These are phyloP conservation scores for Sylvia borin DNA, from an alignment of 2,797 vertebrate species.

Conservation along the genomic window DNA sequence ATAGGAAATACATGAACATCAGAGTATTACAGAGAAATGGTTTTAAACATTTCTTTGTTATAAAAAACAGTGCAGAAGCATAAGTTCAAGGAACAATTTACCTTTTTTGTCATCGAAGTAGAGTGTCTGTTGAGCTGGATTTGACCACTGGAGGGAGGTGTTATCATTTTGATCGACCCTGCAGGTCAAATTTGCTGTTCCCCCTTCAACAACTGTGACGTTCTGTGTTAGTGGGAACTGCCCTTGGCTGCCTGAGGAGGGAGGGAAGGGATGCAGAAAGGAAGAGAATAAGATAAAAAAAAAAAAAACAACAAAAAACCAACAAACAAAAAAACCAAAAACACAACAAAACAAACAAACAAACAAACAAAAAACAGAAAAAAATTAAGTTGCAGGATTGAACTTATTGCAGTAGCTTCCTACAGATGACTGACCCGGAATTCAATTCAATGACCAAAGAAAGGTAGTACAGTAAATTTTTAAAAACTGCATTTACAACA, in stretches of 20 bases:
- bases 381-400: slow-evolving; percentile 12
- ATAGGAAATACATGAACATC: neutral
- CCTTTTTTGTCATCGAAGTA: slow-evolving; percentile 99
- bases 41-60: neutral
- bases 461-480: neutral
- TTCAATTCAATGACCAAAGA: neutral
- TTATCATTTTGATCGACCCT: slow-evolving; percentile 99
- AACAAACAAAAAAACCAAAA: neutral
- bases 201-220: slow-evolving; percentile 93
- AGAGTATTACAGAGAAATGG: neutral
- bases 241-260: slow-evolving; percentile 84
- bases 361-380: neutral
- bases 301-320: neutral
- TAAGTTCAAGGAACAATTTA: slow-evolving; percentile 73
- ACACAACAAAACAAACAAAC: too few relatives aligned
- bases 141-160: slow-evolving; percentile 99
- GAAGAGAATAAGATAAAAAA: neutral
- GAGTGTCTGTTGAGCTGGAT: slow-evolving; percentile 98
- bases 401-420: slow-evolving; percentile 42
- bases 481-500: neutral
- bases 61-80: neutral
- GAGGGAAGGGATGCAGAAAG: neutral
- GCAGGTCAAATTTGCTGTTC: slow-evolving; percentile 95
- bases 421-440: neutral
- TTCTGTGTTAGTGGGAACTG: slow-evolving; percentile 97